Base-by-base conservation (phyloP, 2,113 vertebrate genomes). In the Uria lomvia region DNA sequence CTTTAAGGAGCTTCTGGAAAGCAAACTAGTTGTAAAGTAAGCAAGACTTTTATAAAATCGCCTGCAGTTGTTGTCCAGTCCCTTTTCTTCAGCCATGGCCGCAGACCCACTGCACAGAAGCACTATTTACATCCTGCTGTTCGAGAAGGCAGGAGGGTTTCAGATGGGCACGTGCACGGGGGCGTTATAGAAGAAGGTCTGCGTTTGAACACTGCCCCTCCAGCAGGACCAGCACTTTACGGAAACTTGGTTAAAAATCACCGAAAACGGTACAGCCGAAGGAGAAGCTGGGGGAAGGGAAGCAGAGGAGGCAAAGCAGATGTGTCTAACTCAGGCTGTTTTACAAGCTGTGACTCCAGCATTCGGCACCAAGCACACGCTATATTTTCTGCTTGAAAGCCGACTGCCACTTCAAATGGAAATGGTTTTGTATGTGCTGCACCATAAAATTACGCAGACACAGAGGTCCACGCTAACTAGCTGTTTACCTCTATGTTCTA, bases 401-500 rank as follows among this genome's bases (percentile, higher is more conserved):
- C 15, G 36, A 52, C 93, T 91, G 59, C 72, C 56, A n/a, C 45
- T 94, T 81, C 78, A 94, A 92, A 73, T 60, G 60, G 78, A 80
- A 92, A 84, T 76, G 77, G 87, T 67, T 94, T 89, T 81, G 38
- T 76, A 73, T 79, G 90, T 89, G 59, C 45, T 36, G 68, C 94
- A 84, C 88, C 58, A 88, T 88, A 94, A 94, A 96, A 91, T 93
- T 94, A 94, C 86, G 65, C 68, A 91, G 90, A 80, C 92, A 77
- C 71, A 85, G 58, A 89, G 49, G 68, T 58, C 94, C 80, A 89
- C 15, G 7, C 95, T 96, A 94, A 91, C 84, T 94, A 88, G 80
- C 88, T 94, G 92, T 96, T 97, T 96, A 95, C 97, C 92, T 94
- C 88, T 30, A 21, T 65, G 94, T 94, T 92, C 86, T 82, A 91